These are phyloP conservation scores for Aricia agestis DNA, from an alignment of 1,140 invertebrate genomes.

Conservation along the genomic window DNA sequence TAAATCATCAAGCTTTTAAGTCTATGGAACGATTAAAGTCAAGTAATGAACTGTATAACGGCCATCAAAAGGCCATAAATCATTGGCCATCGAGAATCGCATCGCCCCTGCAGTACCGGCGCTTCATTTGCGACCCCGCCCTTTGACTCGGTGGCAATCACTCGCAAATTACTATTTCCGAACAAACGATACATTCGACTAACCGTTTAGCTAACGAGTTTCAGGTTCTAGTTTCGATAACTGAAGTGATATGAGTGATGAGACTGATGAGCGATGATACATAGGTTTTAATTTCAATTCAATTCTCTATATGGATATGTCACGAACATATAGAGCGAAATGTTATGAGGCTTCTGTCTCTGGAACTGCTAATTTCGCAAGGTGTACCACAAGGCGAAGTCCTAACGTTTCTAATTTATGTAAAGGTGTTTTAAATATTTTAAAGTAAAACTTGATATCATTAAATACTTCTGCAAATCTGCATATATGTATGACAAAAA, in stretches of 20 bases:
- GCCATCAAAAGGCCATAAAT: background rate
- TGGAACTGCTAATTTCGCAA: no score
- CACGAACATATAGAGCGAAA: no score
- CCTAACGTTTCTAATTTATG: no score
- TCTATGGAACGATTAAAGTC: background rate
- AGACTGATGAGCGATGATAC: background rate
- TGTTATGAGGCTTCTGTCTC: no score
- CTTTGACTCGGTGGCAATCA: conserved; percentile 46
- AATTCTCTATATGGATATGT: background rate
- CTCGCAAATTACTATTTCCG: conserved; percentile 59
- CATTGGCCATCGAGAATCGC: background rate
- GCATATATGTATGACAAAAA: background rate
- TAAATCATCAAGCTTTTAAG: background rate
- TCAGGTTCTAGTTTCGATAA: conserved; percentile 22
- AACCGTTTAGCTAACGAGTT: conserved; percentile 29
- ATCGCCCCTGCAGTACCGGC: conserved; percentile 11
- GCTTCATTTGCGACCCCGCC: conserved; percentile 29
- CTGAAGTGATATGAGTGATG: background rate
- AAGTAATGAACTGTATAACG: background rate
- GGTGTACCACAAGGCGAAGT: no score
- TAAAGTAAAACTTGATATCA: background rate
- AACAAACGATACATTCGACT: conserved; percentile 37
- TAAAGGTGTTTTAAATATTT: no score
- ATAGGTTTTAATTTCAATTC: background rate
- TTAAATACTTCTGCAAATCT: background rate